A percentile compares a stretch with the other conserved stretches of the same genome.
Conservation (phyloP, 2,113 vertebrate species). For the Neolamprologus modestus region DNA sequence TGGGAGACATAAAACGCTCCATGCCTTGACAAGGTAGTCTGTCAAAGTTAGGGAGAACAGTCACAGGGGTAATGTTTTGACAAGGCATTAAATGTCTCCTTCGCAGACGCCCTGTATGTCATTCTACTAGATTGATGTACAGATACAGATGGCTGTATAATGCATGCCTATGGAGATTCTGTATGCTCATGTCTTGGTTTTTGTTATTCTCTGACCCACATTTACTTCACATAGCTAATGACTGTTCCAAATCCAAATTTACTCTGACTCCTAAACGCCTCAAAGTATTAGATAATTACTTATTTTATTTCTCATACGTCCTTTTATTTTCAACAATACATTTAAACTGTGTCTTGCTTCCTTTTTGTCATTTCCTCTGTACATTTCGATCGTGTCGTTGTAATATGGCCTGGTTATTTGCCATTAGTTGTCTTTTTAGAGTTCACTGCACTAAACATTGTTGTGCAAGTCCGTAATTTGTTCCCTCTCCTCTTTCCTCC, state of each 20-base stretch:
- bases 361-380: not conserved
- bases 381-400: not conserved
- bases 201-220: conserved; percentile 7
- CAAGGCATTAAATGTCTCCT: conserved; percentile 72
- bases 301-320: not conserved
- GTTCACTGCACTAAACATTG: not conserved
- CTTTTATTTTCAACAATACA: not conserved
- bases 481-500: not conserved
- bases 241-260: not conserved
- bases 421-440: not conserved
- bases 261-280: not conserved
- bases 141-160: conserved; percentile 62
- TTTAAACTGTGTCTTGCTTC: not conserved
- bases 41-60: conserved; percentile 69
- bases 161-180: conserved; percentile 34
- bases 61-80: conserved; percentile 70
- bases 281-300: not conserved
- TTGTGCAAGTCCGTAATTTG: not conserved
- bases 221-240: not conserved
- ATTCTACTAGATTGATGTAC: conserved; percentile 59
- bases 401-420: not conserved
- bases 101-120: conserved; percentile 59
- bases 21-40: conserved; percentile 66
- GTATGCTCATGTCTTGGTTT: not conserved
- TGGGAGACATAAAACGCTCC: conserved; percentile 63